Evolutionary conservation across 2,797 vertebrate species (phyloP).

Genomic region (Geotrypetes seraphini): DNA sequence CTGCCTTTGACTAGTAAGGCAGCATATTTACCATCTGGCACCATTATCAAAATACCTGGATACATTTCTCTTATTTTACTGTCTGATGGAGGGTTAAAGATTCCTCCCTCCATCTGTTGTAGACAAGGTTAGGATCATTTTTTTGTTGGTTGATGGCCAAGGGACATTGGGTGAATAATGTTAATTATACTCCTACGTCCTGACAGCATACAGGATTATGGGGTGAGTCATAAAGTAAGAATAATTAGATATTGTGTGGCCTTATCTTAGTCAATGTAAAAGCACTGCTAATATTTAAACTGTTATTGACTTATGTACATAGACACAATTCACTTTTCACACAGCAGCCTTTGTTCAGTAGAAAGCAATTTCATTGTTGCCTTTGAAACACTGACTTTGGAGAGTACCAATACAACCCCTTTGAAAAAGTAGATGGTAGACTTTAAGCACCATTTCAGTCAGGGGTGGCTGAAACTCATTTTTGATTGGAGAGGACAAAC

Average conservation of each 20-base stretch:
- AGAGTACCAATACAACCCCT: no score
- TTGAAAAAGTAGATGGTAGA: no score
- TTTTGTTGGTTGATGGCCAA: slow-evolving; percentile 6
- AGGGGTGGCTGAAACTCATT: no score
- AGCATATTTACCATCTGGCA: no score
- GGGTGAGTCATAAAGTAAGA: slow-evolving; percentile 21
- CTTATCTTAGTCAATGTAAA: not conserved
- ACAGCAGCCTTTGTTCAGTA: not conserved
- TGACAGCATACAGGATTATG: slow-evolving; percentile 14
- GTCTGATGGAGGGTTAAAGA: not conserved
- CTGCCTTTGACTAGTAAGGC: no score
- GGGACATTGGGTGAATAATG: slow-evolving; percentile 2
- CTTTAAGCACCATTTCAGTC: no score
- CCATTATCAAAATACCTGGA: no score
- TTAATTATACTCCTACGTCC: slow-evolving; percentile 18
- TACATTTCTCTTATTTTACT: not conserved
- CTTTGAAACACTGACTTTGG: not conserved
- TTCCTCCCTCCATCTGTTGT: not conserved
- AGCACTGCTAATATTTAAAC: not conserved
- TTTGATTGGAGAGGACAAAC: no score
- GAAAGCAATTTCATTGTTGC: not conserved
- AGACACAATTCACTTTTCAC: not conserved
- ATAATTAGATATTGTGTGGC: not conserved
- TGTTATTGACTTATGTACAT: not conserved
- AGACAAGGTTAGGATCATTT: not conserved